Evolutionary conservation across 2,888 invertebrate genomes (phyloP).

Genomic region (Andrena marginata): DNA sequence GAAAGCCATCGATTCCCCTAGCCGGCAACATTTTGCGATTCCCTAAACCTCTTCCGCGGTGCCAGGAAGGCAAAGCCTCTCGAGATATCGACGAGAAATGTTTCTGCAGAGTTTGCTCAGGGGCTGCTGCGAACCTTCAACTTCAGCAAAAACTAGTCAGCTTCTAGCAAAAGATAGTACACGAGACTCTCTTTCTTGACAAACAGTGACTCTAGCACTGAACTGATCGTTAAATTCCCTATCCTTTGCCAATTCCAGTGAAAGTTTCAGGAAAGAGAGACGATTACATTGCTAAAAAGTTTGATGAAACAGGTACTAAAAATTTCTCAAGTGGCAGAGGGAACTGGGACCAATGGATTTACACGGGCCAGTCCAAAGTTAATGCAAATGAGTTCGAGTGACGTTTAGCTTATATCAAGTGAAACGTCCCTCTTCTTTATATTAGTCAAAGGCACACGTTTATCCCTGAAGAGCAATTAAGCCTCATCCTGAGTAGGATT

Average conservation of each 20-base stretch:
- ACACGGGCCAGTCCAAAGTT: no score
- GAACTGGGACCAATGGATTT: no score
- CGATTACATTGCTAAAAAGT: no score
- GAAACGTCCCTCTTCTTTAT: no score
- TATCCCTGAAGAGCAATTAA: conserved; percentile 9
- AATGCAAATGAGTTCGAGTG: no score
- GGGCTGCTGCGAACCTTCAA: conserved; percentile 37
- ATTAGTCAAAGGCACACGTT: background rate
- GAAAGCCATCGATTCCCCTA: background rate
- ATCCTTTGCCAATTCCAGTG: background rate
- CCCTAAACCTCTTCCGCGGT: conserved; percentile 41
- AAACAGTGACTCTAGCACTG: background rate
- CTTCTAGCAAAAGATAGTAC: background rate
- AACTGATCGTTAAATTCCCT: background rate
- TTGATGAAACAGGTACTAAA: no score
- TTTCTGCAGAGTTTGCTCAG: conserved; percentile 7
- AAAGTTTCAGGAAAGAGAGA: background rate
- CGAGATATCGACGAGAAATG: conserved; percentile 24
- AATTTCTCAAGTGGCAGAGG: no score
- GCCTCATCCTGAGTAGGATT: background rate
- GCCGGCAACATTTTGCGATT: conserved; percentile 51
- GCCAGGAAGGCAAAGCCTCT: conserved; percentile 22
- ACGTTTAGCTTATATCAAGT: no score
- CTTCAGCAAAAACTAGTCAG: background rate
- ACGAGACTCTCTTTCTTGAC: background rate